Evolutionary conservation across 2,113 vertebrate genomes (phyloP).

Genomic region (Puntigrus tetrazona): DNA sequence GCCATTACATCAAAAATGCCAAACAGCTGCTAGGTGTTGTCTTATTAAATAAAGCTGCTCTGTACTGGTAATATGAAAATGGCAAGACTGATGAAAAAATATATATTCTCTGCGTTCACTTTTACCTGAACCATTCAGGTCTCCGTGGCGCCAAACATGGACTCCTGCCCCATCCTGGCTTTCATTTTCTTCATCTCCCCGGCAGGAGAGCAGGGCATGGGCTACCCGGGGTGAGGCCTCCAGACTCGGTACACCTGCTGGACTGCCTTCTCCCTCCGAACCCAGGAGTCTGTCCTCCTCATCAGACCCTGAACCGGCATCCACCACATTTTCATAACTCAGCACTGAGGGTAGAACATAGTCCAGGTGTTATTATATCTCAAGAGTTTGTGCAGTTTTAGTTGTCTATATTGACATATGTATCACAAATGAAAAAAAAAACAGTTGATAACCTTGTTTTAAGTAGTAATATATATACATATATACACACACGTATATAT

Average conservation of each 20-base stretch:
- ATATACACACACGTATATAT: no score
- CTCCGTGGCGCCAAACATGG: slow-evolving; percentile 80
- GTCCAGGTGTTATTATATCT: background rate
- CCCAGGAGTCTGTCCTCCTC: slow-evolving; percentile 90
- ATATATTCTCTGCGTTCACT: background rate
- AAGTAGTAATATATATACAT: background rate
- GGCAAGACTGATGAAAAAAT: background rate
- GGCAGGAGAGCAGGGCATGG: slow-evolving; percentile 82
- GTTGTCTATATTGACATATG: background rate
- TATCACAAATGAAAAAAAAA: no score
- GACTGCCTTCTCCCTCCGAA: slow-evolving; percentile 85
- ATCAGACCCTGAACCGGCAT: slow-evolving; percentile 90
- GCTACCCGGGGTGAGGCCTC: slow-evolving; percentile 85
- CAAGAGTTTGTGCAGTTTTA: slow-evolving; percentile 47
- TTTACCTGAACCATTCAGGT: slow-evolving; percentile 87
- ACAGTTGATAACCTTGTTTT: background rate
- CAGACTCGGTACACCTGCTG: slow-evolving; percentile 80
- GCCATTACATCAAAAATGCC: slow-evolving; percentile 10
- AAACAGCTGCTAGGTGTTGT: slow-evolving; percentile 30
- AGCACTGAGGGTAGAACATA: slow-evolving; percentile 76
- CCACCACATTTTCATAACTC: slow-evolving; percentile 92
- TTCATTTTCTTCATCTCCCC: slow-evolving; percentile 82
- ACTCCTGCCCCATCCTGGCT: slow-evolving; percentile 68
- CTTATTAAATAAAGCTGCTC: background rate
- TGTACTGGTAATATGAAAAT: background rate